Evolutionary conservation across 2,888 invertebrate species (phyloP).

Genomic region (Camponotus fellah): DNA sequence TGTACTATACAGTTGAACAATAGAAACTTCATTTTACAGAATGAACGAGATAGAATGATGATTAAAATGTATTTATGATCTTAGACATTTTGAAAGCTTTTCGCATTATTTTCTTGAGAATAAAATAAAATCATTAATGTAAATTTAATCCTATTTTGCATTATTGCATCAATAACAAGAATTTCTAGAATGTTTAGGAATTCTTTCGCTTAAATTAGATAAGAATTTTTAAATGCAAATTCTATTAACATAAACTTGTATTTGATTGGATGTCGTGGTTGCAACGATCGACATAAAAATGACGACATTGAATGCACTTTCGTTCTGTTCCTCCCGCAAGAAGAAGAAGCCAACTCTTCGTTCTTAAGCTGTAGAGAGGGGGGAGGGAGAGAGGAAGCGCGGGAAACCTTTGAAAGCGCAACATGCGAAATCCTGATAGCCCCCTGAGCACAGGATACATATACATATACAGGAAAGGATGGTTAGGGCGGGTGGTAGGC

Average conservation of each 20-base stretch:
- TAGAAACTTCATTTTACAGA: conserved; percentile 29
- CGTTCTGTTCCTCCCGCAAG: background rate
- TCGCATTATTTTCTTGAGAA: background rate
- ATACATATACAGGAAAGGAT: conserved; percentile 52
- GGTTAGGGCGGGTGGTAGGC: conserved; percentile 71
- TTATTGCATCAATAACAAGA: background rate
- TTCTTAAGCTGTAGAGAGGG: background rate
- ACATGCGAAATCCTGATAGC: conserved; percentile 61
- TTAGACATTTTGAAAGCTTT: background rate
- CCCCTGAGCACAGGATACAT: conserved; percentile 51
- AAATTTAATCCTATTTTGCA: background rate
- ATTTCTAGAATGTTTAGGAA: background rate
- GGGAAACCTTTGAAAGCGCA: conserved; percentile 62
- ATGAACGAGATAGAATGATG: background rate
- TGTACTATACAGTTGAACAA: conserved; percentile 12
- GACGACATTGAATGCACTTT: conserved; percentile 25
- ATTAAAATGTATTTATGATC: background rate
- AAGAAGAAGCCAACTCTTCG: conserved; percentile 44
- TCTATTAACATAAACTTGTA: background rate
- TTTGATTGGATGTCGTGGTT: background rate
- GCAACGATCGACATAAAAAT: background rate
- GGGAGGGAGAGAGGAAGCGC: background rate
- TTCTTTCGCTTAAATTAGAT: background rate
- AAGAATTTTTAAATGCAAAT: background rate
- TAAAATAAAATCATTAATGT: background rate